Evolutionary conservation across 2,797 vertebrate species (phyloP).

Genomic region (Gallinago nigripennis): DNA sequence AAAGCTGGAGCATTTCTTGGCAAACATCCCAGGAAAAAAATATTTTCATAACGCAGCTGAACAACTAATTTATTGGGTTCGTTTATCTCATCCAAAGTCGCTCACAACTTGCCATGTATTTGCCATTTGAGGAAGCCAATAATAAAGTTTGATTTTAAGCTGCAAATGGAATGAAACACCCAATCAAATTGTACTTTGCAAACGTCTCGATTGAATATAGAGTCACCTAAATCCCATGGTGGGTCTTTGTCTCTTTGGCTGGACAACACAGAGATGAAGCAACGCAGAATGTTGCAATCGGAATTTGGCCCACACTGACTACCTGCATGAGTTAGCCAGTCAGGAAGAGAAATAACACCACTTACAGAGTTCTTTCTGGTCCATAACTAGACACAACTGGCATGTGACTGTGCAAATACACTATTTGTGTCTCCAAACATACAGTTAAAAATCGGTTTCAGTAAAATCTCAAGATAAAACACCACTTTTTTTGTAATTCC

Average conservation of each 20-base stretch:
- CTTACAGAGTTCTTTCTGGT: not conserved
- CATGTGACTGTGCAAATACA: not conserved
- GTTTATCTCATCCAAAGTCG: not conserved
- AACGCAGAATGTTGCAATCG: not conserved
- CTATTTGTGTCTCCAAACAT: not conserved
- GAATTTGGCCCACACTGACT: not conserved
- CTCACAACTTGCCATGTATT: not conserved
- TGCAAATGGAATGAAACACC: not conserved
- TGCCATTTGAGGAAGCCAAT: slow-evolving; percentile 1
- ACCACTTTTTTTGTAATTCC: not conserved
- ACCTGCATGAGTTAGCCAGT: not conserved
- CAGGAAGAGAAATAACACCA: not conserved
- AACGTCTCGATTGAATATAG: not conserved
- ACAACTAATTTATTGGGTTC: not conserved
- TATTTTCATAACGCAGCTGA: not conserved
- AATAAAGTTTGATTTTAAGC: slow-evolving; percentile 10
- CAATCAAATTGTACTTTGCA: not conserved
- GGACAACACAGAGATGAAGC: not conserved
- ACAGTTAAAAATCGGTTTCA: not conserved
- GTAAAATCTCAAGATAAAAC: not conserved
- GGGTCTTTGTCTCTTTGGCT: not conserved
- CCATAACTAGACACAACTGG: not conserved
- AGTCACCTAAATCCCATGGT: not conserved
- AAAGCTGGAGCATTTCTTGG: not conserved
- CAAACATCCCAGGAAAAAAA: not conserved